Conservation (phyloP, 1,140 invertebrate genomes). For the Cotesia glomerata region DNA sequence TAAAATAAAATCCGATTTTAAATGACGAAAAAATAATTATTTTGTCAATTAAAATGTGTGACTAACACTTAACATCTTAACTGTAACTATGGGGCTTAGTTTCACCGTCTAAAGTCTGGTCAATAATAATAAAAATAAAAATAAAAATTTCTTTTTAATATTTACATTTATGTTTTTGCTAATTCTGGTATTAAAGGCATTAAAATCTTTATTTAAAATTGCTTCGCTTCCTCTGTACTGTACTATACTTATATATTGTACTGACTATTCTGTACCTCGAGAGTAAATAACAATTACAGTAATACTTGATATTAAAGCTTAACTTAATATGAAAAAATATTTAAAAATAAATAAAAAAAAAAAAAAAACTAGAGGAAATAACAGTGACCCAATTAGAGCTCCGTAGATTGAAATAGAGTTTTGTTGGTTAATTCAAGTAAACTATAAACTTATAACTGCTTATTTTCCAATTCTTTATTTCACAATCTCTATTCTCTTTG, state of each 20-base stretch:
- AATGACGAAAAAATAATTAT: too few species aligned
- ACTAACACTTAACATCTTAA: background rate
- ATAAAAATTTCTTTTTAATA: background rate
- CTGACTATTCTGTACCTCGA: background rate
- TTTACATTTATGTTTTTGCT: background rate
- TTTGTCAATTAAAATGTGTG: too few species aligned
- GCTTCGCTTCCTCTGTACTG: background rate
- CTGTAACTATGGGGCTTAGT: background rate
- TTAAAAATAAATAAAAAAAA: background rate
- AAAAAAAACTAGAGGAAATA: background rate
- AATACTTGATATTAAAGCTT: background rate
- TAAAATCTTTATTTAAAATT: conserved; percentile 6
- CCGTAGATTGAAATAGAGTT: background rate
- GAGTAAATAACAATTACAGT: conserved; percentile 2
- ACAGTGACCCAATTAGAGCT: conserved; percentile 19
- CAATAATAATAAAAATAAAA: too few species aligned
- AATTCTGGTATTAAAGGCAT: background rate
- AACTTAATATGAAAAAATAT: background rate
- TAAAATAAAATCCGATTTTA: too few species aligned
- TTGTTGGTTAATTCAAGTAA: background rate
- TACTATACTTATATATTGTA: too few species aligned
- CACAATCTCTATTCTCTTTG: conserved; percentile 8
- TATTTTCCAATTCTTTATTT: background rate
- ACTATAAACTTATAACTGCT: background rate
- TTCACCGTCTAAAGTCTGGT: background rate